phyloP scores from a whole-genome alignment of 2,797 vertebrate genomes.

The Benthosema pterotum region DNA sequence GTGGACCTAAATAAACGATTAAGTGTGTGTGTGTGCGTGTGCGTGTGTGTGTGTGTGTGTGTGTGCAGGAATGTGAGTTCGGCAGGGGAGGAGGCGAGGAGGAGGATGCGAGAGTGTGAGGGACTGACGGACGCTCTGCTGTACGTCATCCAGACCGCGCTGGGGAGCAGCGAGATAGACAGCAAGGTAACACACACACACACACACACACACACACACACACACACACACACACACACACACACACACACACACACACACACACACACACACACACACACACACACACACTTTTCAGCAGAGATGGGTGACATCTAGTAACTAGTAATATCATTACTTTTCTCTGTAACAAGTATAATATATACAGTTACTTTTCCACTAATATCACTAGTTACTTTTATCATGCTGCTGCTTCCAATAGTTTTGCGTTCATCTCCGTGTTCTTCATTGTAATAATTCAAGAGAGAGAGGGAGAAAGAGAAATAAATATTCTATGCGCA shows the following conservation, averaged over 20 bases:
- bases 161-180: conserved; percentile 98
- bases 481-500: too few species aligned
- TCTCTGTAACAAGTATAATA: too few species aligned
- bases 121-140: conserved; percentile 96
- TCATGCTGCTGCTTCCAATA: too few species aligned
- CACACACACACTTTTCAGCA: too few species aligned
- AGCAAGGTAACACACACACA: conserved; percentile 87
- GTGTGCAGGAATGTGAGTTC: conserved; percentile 94
- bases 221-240: conserved; percentile 19
- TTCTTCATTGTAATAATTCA: too few species aligned
- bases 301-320: too few species aligned
- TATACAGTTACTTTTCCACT: too few species aligned
- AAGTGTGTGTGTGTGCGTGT: neutral
- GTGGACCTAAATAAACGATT: too few species aligned
- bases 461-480: too few species aligned
- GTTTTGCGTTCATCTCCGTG: too few species aligned
- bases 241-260: conserved; percentile 14
- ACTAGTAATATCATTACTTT: too few species aligned
- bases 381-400: too few species aligned
- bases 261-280: conserved; percentile 2
- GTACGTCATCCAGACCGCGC: conserved; percentile 95
- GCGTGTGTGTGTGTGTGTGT: conserved; percentile 37
- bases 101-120: conserved; percentile 97
- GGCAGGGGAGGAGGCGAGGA: conserved; percentile 95
- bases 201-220: conserved; percentile 14